Evolutionary conservation across 2,888 invertebrate genomes (phyloP), one percentile per base, ranked within the genome.

Genomic region (Orthonychiurus folsomi): DNA sequence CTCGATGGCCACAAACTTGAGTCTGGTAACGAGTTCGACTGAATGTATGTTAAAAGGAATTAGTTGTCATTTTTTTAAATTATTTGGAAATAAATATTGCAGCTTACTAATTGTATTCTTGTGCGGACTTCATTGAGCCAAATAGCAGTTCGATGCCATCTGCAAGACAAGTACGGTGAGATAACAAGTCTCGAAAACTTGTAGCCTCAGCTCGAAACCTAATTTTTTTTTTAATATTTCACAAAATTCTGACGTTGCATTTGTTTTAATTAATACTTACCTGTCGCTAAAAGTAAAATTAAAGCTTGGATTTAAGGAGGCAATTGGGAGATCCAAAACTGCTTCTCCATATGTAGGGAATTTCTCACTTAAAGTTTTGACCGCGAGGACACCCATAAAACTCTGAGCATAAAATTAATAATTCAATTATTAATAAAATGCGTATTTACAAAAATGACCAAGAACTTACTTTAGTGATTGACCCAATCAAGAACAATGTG

Each of bases 1-100:
- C 24, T 52, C 52, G 5, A 20, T 21, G 24, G 3, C 24, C 52
- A 52, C 52, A 52, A 5, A 52, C 3, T 52, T 52, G 21, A n/a
- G 52, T 52, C 20, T 52, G 9, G 52, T 52, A 52, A n/a, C 52
- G 52, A n/a, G 52, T 52, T 9, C 52, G 52, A 20, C 52, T 52
- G n/a, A 37, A n/a, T n/a, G n/a, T n/a, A n/a, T n/a, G n/a, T n/a
- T n/a, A n/a, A n/a, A n/a, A n/a, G n/a, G n/a, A 37, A 37, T 37
- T 37, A 37, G 15, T 37, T 9, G 15, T n/a, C n/a, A n/a, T n/a
- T n/a, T n/a, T n/a, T n/a, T n/a, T n/a, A n/a, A n/a, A n/a, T n/a
- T n/a, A n/a, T n/a, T n/a, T n/a, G n/a, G n/a, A n/a, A 37, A 37
- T 37, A 9, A 5, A 37, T 37, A 15, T 9, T 9, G 5, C 15